A percentile compares a stretch with the other conserved stretches of the same genome.
phyloP scores from a whole-genome alignment of 2,113 vertebrate genomes.

The Hepsetus odoe region DNA sequence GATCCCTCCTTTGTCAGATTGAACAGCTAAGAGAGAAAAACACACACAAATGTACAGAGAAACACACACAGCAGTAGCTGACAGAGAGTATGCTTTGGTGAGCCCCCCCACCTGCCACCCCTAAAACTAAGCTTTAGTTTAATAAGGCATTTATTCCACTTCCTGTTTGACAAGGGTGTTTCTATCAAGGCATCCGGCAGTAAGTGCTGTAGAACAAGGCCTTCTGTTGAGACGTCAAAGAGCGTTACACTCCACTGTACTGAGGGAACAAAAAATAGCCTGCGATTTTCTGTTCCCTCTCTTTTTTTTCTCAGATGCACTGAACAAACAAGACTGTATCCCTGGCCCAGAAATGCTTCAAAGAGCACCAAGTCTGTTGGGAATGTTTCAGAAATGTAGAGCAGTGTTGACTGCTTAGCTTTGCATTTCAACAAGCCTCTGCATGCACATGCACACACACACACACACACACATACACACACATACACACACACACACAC shows the following conservation, averaged over 20 bases:
- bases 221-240: constrained; percentile 77
- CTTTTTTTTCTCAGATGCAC: constrained; percentile 62
- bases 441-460: constrained; percentile 11
- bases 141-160: constrained; percentile 78
- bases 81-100: constrained; percentile 30
- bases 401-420: constrained; percentile 78
- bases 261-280: constrained; percentile 68
- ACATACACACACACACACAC: constrained; percentile 28
- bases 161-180: constrained; percentile 78
- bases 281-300: constrained; percentile 56
- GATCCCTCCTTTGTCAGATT: neutral
- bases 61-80: constrained; percentile 23
- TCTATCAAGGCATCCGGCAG: constrained; percentile 76
- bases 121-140: constrained; percentile 70
- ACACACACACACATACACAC: constrained; percentile 32
- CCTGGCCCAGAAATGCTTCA: constrained; percentile 81
- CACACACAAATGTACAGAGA: constrained; percentile 2
- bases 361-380: constrained; percentile 78
- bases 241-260: constrained; percentile 70
- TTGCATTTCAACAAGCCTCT: constrained; percentile 69
- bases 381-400: constrained; percentile 78
- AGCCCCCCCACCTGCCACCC: constrained; percentile 26
- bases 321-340: constrained; percentile 80
- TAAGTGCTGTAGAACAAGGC: constrained; percentile 71
- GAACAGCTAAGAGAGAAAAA: neutral